A percentile compares a stretch with the other conserved stretches of the same genome.
Conservation (phyloP, 1,140 invertebrate genomes). For the Diabrotica undecimpunctata region DNA sequence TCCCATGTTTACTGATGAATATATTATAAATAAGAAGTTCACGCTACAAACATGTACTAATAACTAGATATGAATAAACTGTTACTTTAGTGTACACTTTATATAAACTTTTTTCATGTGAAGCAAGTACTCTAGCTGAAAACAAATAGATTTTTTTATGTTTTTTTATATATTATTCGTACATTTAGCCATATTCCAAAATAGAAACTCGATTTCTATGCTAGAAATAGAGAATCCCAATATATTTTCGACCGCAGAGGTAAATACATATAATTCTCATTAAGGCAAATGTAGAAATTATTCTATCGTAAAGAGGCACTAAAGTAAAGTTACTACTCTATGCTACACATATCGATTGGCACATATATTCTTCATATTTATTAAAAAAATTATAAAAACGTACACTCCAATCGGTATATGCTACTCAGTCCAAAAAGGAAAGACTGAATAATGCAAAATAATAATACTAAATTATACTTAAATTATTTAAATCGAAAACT, state of each 20-base stretch:
- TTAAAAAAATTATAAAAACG: not conserved
- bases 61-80: constrained; percentile 14
- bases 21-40: constrained; percentile 11
- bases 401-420: not conserved
- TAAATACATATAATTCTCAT: constrained; percentile 7
- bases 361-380: no score
- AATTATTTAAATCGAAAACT: not conserved
- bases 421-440: not conserved
- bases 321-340: constrained; percentile 11
- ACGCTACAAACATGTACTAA: constrained; percentile 18
- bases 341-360: not conserved
- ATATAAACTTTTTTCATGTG: constrained; percentile 9
- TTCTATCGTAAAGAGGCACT: constrained; percentile 14
- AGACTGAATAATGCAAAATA: not conserved
- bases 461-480: not conserved
- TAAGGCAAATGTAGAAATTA: constrained; percentile 15
- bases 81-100: constrained; percentile 1
- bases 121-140: constrained; percentile 15
- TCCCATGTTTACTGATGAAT: constrained; percentile 9
- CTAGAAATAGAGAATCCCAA: not conserved
- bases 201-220: constrained; percentile 10
- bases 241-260: not conserved
- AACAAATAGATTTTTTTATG: constrained; percentile 5
- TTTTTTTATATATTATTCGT: not conserved
- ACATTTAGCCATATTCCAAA: constrained; percentile 12